Percentiles rank a stretch among this genome's conserved stretches.
Conservation (phyloP, 1,140 invertebrate genomes). For the Microplitis demolitor region DNA sequence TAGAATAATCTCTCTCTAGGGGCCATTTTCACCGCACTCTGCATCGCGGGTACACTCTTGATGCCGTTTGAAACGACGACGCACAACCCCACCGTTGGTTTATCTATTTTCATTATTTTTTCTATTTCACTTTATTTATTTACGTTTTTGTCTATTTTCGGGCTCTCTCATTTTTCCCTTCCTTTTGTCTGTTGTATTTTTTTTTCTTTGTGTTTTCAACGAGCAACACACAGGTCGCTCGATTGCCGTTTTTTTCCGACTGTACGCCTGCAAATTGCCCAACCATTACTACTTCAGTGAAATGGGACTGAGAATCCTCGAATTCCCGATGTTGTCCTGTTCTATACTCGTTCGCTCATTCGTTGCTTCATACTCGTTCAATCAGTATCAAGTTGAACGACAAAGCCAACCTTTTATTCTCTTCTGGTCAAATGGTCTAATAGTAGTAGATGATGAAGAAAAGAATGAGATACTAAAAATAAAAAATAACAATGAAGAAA, state of each 20-base stretch:
- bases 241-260: constrained; percentile 8
- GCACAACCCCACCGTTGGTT: not conserved
- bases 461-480: not conserved
- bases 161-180: not conserved
- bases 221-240: constrained; percentile 22
- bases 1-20: constrained; percentile 22
- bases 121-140: not conserved
- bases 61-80: too few relatives aligned
- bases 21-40: constrained; percentile 20
- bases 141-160: not conserved
- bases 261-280: constrained; percentile 26
- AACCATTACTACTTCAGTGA: constrained; percentile 15
- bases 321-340: constrained; percentile 19
- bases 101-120: constrained; percentile 1
- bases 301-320: constrained; percentile 19
- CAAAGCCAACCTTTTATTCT: constrained; percentile 6
- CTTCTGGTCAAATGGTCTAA: constrained; percentile 1
- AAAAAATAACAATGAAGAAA: not conserved
- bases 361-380: constrained; percentile 1
- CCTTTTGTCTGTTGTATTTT: not conserved
- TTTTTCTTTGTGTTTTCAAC: constrained; percentile 23
- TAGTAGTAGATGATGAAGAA: not conserved
- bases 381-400: constrained; percentile 20
- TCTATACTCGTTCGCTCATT: too few relatives aligned
- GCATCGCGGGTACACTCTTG: not conserved